These are phyloP conservation scores for Gibbula magus DNA, from an alignment of 2,888 invertebrate genomes.

Conservation along the genomic window DNA sequence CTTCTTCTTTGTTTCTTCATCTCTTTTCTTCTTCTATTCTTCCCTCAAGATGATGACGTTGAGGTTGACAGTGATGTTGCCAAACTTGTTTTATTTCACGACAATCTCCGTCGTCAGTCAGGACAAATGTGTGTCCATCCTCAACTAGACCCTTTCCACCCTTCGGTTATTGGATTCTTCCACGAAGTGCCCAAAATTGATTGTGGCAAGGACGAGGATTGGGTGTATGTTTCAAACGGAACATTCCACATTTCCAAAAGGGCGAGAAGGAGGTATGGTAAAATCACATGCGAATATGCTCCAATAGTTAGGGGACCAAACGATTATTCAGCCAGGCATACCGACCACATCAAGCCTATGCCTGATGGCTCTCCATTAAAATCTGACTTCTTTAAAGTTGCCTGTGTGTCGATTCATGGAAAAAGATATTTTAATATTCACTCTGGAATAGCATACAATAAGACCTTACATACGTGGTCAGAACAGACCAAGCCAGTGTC, in stretches of 20 bases:
- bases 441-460: constrained; percentile 77
- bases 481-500: constrained; percentile 23
- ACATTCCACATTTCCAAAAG: constrained; percentile 78
- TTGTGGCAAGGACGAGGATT: constrained; percentile 82
- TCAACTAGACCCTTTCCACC: constrained; percentile 81
- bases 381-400: constrained; percentile 69
- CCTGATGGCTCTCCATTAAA: constrained; percentile 52
- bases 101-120: constrained; percentile 23
- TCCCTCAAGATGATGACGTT: not conserved
- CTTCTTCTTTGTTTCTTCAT: not conserved
- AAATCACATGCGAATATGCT: constrained; percentile 79
- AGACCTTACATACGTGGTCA: constrained; percentile 31
- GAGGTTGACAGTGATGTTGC: constrained; percentile 5
- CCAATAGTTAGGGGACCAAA: constrained; percentile 67
- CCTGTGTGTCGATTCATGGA: constrained; percentile 63
- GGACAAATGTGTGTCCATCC: constrained; percentile 81
- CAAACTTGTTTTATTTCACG: not conserved
- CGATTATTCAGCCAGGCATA: constrained; percentile 58
- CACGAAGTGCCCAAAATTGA: constrained; percentile 80
- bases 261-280: constrained; percentile 75
- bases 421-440: constrained; percentile 82
- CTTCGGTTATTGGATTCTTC: constrained; percentile 85
- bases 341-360: constrained; percentile 53
- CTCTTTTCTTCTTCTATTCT: not conserved
- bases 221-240: constrained; percentile 86